A percentile compares a stretch with the other conserved stretches of the same genome.
phyloP scores from a whole-genome alignment of 2,797 vertebrate genomes.

The Cyclura pinguis region DNA sequence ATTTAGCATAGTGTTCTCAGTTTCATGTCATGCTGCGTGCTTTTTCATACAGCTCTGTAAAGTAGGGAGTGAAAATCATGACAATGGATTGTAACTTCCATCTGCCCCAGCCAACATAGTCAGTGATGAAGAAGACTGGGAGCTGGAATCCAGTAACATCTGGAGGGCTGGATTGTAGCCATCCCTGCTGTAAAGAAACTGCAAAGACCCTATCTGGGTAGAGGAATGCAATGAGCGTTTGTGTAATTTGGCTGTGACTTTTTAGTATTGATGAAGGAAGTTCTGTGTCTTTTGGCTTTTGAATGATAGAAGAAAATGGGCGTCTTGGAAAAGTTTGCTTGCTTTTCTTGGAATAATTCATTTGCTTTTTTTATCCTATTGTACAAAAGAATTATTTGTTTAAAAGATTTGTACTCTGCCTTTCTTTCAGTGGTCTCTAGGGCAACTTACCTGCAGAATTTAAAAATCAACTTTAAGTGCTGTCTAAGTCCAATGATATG shows the following conservation, averaged over 20 bases:
- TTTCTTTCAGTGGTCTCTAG: background rate
- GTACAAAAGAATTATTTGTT: background rate
- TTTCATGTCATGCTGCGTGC: background rate
- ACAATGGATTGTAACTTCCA: too few species aligned
- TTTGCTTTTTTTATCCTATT: background rate
- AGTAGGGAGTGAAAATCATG: too few species aligned
- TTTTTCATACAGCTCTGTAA: background rate
- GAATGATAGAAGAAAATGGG: background rate
- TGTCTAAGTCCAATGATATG: background rate
- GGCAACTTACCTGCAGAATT: constrained; percentile 2
- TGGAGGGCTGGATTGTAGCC: too few species aligned
- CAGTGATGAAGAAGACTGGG: too few species aligned
- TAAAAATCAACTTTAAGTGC: constrained; percentile 14
- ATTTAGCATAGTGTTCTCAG: background rate
- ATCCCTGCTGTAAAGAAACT: background rate
- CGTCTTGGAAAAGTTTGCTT: background rate
- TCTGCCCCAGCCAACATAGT: too few species aligned
- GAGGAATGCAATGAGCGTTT: background rate
- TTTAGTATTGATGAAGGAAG: constrained; percentile 10
- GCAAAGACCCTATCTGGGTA: background rate
- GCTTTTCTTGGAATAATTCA: background rate
- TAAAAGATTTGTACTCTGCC: background rate
- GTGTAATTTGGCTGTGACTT: constrained; percentile 6
- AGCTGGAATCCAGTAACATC: background rate
- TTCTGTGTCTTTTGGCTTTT: constrained; percentile 20